phyloP scores from a whole-genome alignment of 2,797 vertebrate genomes.

The Urocyon cinereoargenteus region DNA sequence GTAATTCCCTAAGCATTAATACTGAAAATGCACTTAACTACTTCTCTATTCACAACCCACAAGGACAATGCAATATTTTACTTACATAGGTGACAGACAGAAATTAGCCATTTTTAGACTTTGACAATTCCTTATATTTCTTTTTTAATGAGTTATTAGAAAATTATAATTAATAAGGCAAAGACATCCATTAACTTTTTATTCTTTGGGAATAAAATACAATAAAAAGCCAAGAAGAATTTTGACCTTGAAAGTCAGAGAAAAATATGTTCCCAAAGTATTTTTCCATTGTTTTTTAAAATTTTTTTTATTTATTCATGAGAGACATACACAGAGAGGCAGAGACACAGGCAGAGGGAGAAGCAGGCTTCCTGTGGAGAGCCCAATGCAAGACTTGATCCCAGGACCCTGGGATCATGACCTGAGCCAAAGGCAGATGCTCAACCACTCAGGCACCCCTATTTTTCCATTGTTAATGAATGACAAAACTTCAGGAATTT shows the following conservation, averaged over 20 bases:
- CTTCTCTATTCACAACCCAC: conserved; percentile 8
- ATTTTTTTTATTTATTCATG: no score
- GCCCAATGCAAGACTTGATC: no score
- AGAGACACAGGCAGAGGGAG: no score
- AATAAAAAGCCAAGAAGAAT: conserved; percentile 25
- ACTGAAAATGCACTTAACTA: background rate
- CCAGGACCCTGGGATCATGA: no score
- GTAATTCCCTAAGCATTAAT: conserved; percentile 5
- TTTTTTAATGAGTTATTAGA: conserved; percentile 36
- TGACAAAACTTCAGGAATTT: background rate
- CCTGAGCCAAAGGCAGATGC: no score
- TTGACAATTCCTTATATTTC: conserved; percentile 33
- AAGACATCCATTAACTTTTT: conserved; percentile 19
- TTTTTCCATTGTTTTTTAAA: background rate
- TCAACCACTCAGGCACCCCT: no score
- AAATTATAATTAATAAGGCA: conserved; percentile 31
- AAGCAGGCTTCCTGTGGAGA: no score
- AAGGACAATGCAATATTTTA: background rate
- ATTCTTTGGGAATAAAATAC: background rate
- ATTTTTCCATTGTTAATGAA: conserved; percentile 6
- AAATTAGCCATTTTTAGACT: conserved; percentile 11
- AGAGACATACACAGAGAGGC: no score
- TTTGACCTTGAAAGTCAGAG: conserved; percentile 27
- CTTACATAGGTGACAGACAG: background rate
- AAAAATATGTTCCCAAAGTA: background rate